Percentiles rank a stretch among this genome's conserved stretches.
phyloP scores from a whole-genome alignment of 1,140 invertebrate species.

The Lutraria rhynchaena region DNA sequence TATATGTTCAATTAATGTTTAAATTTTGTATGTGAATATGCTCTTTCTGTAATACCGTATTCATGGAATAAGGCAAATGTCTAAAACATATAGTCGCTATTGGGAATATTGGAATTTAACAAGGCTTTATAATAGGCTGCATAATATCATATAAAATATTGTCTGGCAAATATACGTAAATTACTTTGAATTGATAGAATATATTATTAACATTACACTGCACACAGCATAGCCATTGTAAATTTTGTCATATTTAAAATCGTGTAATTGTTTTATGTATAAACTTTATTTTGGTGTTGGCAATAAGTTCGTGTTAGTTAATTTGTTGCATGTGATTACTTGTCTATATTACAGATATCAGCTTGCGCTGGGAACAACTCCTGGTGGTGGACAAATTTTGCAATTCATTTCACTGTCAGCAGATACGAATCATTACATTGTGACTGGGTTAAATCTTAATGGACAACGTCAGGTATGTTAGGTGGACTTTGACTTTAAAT shows the following conservation, averaged over 20 bases:
- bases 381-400: constrained; percentile 58
- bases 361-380: constrained; percentile 57
- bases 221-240: too few relatives aligned
- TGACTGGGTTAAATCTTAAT: constrained; percentile 46
- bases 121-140: neutral
- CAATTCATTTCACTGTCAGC: constrained; percentile 30
- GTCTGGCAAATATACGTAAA: neutral
- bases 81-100: neutral
- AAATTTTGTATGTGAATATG: too few relatives aligned
- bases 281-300: too few relatives aligned
- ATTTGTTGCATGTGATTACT: too few relatives aligned
- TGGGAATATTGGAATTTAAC: neutral
- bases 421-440: constrained; percentile 29
- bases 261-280: neutral
- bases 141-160: neutral
- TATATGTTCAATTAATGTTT: too few relatives aligned
- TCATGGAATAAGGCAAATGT: neutral
- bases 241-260: neutral
- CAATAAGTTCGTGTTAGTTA: too few relatives aligned
- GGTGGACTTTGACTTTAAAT: too few relatives aligned
- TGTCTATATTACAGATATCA: constrained; percentile 39
- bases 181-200: neutral
- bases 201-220: neutral
- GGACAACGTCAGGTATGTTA: constrained; percentile 54
- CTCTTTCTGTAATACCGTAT: neutral